Percentiles rank a stretch among this genome's conserved stretches.
Evolutionary conservation across 2,113 vertebrate genomes (phyloP).

Genomic region (Gavialis gangeticus): DNA sequence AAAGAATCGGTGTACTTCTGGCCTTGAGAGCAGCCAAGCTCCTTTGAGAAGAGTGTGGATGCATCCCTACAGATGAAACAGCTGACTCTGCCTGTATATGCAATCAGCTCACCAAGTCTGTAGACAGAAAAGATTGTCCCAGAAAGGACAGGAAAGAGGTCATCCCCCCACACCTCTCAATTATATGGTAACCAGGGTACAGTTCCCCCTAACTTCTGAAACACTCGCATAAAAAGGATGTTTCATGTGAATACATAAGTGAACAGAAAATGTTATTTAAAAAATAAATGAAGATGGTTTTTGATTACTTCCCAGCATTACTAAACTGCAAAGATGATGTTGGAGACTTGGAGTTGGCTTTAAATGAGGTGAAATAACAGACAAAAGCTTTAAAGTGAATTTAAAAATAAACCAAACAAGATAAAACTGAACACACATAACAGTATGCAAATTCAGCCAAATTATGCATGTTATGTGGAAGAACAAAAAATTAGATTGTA

Average conservation of each 20-base stretch:
- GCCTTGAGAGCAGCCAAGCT: not conserved
- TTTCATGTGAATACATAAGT: not conserved
- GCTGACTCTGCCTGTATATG: not conserved
- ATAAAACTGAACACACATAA: not conserved
- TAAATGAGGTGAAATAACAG: not conserved
- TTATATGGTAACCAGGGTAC: not conserved
- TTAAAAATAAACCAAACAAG: not conserved
- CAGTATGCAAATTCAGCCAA: not conserved
- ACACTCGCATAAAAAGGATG: not conserved
- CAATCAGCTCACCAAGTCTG: not conserved
- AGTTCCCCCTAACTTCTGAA: not conserved
- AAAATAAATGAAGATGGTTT: not conserved
- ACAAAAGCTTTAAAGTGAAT: not conserved
- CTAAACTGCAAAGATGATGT: not conserved
- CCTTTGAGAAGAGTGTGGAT: not conserved
- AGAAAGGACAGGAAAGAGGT: not conserved
- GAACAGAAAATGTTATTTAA: not conserved
- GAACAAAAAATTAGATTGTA: not conserved
- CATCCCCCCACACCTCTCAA: not conserved
- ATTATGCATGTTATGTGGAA: not conserved
- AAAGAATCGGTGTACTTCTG: not conserved
- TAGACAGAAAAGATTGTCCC: not conserved
- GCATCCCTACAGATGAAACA: not conserved
- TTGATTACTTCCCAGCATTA: constrained; percentile 6
- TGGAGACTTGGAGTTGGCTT: not conserved